phyloP scores from a whole-genome alignment of 2,888 invertebrate genomes.

The Vannuccia rotundouncinata region DNA sequence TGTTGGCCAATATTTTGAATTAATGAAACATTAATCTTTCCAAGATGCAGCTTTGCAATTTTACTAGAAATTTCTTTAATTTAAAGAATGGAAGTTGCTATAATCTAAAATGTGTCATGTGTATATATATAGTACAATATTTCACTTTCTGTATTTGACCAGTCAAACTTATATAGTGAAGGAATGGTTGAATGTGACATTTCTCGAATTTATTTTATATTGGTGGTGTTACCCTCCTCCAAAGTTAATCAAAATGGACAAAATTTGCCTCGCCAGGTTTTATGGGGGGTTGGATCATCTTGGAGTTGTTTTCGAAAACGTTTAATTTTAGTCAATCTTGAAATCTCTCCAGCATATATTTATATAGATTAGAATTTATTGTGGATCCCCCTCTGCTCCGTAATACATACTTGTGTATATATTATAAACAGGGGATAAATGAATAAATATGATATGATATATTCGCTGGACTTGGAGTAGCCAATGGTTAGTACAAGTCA shows the following conservation, averaged over 20 bases:
- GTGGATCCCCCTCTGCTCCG: background rate
- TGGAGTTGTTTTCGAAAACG: background rate
- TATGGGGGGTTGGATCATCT: background rate
- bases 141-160: background rate
- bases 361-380: background rate
- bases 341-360: background rate
- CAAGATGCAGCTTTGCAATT: background rate
- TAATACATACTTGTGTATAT: background rate
- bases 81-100: background rate
- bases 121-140: background rate
- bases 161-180: background rate
- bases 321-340: background rate
- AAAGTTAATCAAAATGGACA: background rate
- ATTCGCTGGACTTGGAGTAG: background rate
- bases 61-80: background rate
- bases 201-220: background rate
- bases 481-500: background rate
- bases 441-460: background rate
- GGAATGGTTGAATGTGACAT: background rate
- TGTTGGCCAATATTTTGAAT: background rate
- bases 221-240: background rate
- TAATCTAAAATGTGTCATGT: background rate
- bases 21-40: background rate
- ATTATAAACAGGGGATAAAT: background rate
- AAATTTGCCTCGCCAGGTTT: background rate